A percentile compares a stretch with the other conserved stretches of the same genome.
These are phyloP conservation scores for Drosophila sechellia DNA, from an alignment of 1,140 invertebrate species.

Conservation along the genomic window DNA sequence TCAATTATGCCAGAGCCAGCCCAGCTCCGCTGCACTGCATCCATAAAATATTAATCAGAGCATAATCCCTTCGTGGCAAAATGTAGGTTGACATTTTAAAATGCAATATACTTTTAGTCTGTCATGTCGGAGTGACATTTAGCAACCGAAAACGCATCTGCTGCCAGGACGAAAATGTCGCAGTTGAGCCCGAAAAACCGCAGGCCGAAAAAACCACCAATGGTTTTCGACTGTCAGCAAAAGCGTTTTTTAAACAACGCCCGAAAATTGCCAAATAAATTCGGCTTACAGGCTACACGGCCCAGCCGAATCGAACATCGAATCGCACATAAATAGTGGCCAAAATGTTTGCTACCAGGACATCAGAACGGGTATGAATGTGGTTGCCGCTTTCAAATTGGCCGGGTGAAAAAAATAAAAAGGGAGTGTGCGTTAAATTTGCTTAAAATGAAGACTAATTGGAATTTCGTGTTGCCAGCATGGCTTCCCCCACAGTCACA, in stretches of 20 bases:
- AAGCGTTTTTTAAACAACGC: constrained; percentile 29
- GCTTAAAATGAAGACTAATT: constrained; percentile 60
- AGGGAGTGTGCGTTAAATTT: constrained; percentile 31
- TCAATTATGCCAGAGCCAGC: constrained; percentile 34
- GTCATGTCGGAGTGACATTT: constrained; percentile 30
- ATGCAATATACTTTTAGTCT: constrained; percentile 34
- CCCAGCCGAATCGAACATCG: constrained; percentile 19
- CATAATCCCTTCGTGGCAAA: constrained; percentile 23
- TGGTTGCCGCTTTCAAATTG: constrained; percentile 9
- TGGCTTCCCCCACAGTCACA: background rate
- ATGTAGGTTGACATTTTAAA: constrained; percentile 35
- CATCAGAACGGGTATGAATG: background rate
- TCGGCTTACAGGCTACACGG: constrained; percentile 12
- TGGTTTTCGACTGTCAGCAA: constrained; percentile 29
- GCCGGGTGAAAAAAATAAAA: background rate
- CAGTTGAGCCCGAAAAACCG: constrained; percentile 24
- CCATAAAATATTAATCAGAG: constrained; percentile 23
- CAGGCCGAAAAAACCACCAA: constrained; percentile 22
- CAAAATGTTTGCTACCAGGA: constrained; percentile 7
- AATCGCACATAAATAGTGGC: constrained; percentile 31
- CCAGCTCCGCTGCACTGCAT: background rate
- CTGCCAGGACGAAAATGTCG: constrained; percentile 32
- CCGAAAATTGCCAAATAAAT: constrained; percentile 51
- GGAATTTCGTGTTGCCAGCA: constrained; percentile 41
- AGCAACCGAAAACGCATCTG: constrained; percentile 29